phyloP scores from a whole-genome alignment of 2,113 vertebrate genomes.

The Rhea pennata region DNA sequence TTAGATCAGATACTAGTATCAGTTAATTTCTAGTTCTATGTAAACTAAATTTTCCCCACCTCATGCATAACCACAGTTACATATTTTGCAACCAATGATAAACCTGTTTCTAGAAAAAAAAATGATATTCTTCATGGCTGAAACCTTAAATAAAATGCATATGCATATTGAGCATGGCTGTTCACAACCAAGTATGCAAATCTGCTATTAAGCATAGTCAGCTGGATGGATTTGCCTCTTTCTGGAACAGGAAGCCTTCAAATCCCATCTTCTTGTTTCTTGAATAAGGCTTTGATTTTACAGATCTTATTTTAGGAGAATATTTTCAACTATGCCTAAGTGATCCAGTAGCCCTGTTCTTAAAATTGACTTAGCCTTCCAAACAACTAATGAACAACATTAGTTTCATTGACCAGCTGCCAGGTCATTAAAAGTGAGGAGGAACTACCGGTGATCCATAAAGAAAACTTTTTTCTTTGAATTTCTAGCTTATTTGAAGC shows the following conservation, averaged over 20 bases:
- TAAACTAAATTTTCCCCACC: not conserved
- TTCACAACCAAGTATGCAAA: not conserved
- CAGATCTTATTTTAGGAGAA: constrained; percentile 9
- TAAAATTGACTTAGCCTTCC: not conserved
- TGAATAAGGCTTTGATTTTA: not conserved
- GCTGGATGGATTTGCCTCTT: not conserved
- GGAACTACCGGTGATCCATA: not conserved
- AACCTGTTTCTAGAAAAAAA: not conserved
- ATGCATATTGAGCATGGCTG: no score
- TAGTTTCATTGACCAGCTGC: not conserved
- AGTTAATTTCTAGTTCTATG: not conserved
- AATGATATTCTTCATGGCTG: not conserved
- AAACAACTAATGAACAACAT: not conserved
- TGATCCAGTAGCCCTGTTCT: not conserved
- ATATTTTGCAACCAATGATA: not conserved
- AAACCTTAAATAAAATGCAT: not conserved
- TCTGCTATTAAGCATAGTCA: not conserved
- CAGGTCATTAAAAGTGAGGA: not conserved
- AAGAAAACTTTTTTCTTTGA: not conserved
- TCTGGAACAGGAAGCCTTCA: not conserved
- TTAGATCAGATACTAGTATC: not conserved
- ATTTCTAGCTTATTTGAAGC: not conserved
- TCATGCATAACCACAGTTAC: not conserved
- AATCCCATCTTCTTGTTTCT: not conserved
- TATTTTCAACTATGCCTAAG: not conserved